Evolutionary conservation across 2,888 invertebrate genomes (phyloP).

Genomic region (Andrena dorsata): DNA sequence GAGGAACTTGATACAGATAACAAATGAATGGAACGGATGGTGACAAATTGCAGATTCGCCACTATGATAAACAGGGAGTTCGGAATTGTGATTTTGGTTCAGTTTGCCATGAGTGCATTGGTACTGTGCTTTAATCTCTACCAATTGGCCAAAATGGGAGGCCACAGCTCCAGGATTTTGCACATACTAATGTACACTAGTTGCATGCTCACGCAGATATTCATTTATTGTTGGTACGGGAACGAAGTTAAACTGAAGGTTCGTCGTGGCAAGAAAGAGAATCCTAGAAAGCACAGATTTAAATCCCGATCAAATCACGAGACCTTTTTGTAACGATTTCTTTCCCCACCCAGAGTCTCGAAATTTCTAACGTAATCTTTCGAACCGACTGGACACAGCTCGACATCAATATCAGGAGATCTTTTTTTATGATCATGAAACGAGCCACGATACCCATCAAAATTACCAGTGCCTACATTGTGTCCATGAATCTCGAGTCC

Average conservation of each 20-base stretch:
- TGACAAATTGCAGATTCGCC: conserved; percentile 15
- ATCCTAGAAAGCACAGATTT: background rate
- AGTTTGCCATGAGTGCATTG: background rate
- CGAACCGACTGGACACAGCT: conserved; percentile 31
- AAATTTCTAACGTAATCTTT: conserved; percentile 19
- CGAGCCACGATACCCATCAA: conserved; percentile 45
- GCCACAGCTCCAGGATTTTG: background rate
- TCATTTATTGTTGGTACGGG: conserved; percentile 66
- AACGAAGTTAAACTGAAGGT: conserved; percentile 27
- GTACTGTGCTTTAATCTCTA: conserved; percentile 3
- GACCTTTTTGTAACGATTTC: too few relatives aligned
- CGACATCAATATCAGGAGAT: conserved; percentile 12
- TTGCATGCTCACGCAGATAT: conserved; percentile 68
- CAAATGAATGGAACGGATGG: background rate
- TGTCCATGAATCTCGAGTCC: conserved; percentile 47
- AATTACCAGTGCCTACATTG: conserved; percentile 28
- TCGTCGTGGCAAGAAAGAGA: background rate
- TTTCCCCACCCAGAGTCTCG: conserved; percentile 22
- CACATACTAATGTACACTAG: conserved; percentile 30
- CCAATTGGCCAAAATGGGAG: background rate
- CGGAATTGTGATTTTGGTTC: background rate
- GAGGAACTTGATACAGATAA: background rate
- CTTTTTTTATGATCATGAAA: conserved; percentile 43
- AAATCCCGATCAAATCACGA: too few relatives aligned
- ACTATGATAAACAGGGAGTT: conserved; percentile 9